Evolutionary conservation across 2,888 invertebrate species (phyloP).

Genomic region (Frankliniella fusca): DNA sequence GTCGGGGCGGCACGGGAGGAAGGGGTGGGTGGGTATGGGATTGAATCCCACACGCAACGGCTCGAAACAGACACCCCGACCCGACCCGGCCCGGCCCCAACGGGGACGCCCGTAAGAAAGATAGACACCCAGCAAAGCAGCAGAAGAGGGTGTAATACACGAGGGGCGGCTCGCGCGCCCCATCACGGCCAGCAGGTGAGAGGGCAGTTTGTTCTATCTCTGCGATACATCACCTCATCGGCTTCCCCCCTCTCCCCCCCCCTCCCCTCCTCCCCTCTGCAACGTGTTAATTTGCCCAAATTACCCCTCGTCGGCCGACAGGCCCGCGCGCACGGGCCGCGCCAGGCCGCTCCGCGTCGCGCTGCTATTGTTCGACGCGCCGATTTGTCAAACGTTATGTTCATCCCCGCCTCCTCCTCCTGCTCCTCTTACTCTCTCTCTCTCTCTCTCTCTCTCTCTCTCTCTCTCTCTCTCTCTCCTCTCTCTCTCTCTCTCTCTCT

Average conservation of each 20-base stretch:
- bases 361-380: neutral
- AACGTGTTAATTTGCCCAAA: neutral
- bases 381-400: slow-evolving; percentile 9
- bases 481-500: neutral
- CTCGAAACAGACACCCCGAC: too few species aligned
- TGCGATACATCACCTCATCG: neutral
- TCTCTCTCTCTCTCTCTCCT: neutral
- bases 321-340: neutral
- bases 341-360: neutral
- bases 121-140: neutral
- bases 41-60: too few species aligned
- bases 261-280: neutral
- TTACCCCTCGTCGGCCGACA: neutral
- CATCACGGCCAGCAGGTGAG: too few species aligned
- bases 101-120: too few species aligned
- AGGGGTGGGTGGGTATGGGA: neutral
- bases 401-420: neutral
- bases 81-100: too few species aligned
- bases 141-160: neutral
- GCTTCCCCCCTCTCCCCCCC: neutral
- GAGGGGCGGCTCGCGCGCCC: neutral
- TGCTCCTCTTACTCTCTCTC: neutral
- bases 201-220: neutral
- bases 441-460: neutral
- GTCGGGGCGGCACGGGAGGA: too few species aligned